Evolutionary conservation across 2,113 vertebrate genomes (phyloP).

Genomic region (Zapus hudsonius): DNA sequence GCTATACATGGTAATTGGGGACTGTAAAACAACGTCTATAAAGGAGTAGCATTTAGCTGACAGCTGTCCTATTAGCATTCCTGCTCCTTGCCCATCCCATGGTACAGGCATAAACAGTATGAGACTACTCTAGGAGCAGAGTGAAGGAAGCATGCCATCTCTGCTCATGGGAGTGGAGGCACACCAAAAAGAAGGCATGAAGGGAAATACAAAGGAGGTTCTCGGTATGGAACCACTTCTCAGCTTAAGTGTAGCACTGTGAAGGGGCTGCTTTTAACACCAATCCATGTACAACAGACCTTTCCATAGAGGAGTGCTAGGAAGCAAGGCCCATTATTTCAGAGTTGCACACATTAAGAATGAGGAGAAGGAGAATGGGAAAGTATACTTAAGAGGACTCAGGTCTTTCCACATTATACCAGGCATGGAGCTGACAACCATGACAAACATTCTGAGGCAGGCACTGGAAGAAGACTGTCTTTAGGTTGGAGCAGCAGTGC

Average conservation of each 20-base stretch:
- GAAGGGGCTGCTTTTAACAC: not conserved
- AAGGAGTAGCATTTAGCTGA: not conserved
- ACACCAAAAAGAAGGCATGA: not conserved
- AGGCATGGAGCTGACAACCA: not conserved
- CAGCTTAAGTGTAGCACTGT: not conserved
- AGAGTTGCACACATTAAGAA: not conserved
- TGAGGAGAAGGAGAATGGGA: too few species aligned
- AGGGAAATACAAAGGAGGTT: not conserved
- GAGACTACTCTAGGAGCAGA: not conserved
- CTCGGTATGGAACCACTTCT: not conserved
- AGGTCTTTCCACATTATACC: not conserved
- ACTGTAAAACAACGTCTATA: conserved; percentile 3
- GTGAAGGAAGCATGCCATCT: not conserved
- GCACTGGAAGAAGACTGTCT: not conserved
- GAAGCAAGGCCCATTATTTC: not conserved
- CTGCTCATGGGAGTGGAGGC: not conserved
- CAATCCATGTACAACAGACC: not conserved
- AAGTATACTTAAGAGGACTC: too few species aligned
- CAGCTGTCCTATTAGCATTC: not conserved
- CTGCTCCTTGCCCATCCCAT: not conserved
- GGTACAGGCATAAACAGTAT: not conserved
- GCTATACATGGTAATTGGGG: conserved; percentile 23
- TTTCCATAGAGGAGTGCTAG: not conserved
- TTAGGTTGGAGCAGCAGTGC: not conserved
- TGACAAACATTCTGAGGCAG: not conserved